Base-by-base conservation (phyloP, 1,140 invertebrate genomes). In the Magallana ariakensis region DNA sequence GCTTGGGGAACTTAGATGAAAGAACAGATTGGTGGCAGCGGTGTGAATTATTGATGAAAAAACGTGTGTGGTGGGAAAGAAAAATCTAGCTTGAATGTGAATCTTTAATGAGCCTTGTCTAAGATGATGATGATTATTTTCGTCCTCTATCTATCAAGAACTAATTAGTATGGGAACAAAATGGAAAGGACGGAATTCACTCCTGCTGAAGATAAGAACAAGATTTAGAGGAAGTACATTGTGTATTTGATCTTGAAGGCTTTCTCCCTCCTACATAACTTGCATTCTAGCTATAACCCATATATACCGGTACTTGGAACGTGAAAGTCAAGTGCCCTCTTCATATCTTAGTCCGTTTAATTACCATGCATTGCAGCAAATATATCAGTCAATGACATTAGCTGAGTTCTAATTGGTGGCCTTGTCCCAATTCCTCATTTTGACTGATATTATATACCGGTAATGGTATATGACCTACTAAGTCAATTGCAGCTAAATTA, bases 121-220 rank as follows among this genome's bases (percentile, higher is more conserved):
- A 75, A 75, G 66, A 75, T 75, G 22, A 75, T 75, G 66, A 75
- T 33, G 66, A 75, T 75, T 75, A 75, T 75, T 75, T 75, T 75
- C 66, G 33, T 26, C 66, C 66, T 75, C 66, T 75, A 75, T 60
- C 58, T 13, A n/a, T 60, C 58, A 60, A n/a, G 9, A 60, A 60
- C 58, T n/a, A 60, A 60, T 75, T 75, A 33, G 33, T 75, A 22
- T 19, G 66, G 26, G 22, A 75, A 75, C 66, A 75, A 26, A 75
- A 75, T 75, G 66, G 66, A 75, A 75, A 75, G 66, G 13, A 75
- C 66, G 26, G 11, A 22, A 75, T 75, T 75, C 22, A 26, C 66
- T 11, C 26, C 33, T 46, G 33, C 33, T 26, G 11, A 75, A 33
- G 58, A 62, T 62, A 62, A 62, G 7, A 19, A 3, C 16, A 62